Evolutionary conservation across 2,888 invertebrate species (phyloP), one percentile per base, ranked within the genome.

Genomic region (Leucoma salicis): DNA sequence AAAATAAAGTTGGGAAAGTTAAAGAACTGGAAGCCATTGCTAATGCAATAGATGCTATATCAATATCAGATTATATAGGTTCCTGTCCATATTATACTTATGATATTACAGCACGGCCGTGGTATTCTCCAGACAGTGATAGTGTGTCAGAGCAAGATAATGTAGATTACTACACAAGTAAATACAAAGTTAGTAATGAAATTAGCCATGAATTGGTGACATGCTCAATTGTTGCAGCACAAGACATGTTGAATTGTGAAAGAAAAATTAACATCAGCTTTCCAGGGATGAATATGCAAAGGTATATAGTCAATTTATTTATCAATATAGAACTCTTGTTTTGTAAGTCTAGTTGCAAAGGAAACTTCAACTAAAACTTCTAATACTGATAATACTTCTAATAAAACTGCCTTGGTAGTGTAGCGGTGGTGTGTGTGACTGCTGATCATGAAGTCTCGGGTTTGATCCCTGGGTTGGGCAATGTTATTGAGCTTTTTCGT

Each of bases 131-230:
- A 38, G 82, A 78, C 65, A 63, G 42, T 36, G 67, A 79, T 29
- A 84, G 85, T 76, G 78, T 86, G 4, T 74, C 77, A 35, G 88
- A 88, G 49, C 57, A 53, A 47, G 83, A 86, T 49, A 76, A 70
- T 54, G 61, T 69, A 7, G 70, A 74, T 13, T 58, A 53, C 50
- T 87, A 78, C 48, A 61, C 61, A 34, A 70, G 50, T 35, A 67
- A 57, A 43, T 44, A 70, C 48, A 72, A 72, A 39, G 41, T 70
- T 59, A 48, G 62, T 57, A 55, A 79, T 70, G 58, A 79, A 69
- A 60, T 86, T 45, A 65, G 71, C 37, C 57, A 68, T 47, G 66
- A 63, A 10, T 57, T 86, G 14, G 56, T 79, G 28, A 51, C 49
- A 11, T 58, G 59, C 28, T 67, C 69, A 13, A 66, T 82, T 31